Evolutionary conservation across 1,140 invertebrate species (phyloP), one percentile per base, ranked within the genome.

Genomic region (Cydia splendana): DNA sequence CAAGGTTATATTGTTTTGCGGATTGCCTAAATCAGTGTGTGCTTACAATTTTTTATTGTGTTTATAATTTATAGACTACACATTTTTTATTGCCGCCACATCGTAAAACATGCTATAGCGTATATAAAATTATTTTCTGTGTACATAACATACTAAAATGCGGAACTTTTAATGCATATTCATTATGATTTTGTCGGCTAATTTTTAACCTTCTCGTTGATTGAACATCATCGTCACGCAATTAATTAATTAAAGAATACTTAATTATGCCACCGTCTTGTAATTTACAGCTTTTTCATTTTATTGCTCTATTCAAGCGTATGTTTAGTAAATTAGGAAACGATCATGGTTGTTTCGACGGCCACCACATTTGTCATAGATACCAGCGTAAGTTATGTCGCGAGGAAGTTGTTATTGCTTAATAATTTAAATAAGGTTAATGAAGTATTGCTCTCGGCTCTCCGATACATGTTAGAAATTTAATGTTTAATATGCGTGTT

Each of bases 201-300:
- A 87, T 89, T 88, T 87, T 87, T 87, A 86, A 87, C 76, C 78
- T 82, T 84, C 80, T 78, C 82, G 80, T 85, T 90, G 86, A 89
- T 89, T 87, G 79, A 88, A 88, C 81, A 85, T 82, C 84, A 82
- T 87, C 85, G 82, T 83, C 84, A 87, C 85, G 79, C 87, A 87
- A 90, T 90, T 89, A 88, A 89, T 89, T 89, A 89, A 88, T 87
- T 88, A 86, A 84, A 78, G 82, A 78, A 90, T 87, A 83, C 77
- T 83, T 89, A 85, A 88, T 85, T 80, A 82, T 80, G 80, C 80
- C 79, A 85, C 84, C 84, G 85, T 85, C 30, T 82, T 82, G 85
- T 87, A 84, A 82, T 86, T 86, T 77, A 84, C 80, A 84, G 81
- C 38, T 82, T 84, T 83, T 85, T 83, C 75, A 75, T 85, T 84